Evolutionary conservation across 2,888 invertebrate genomes (phyloP), one percentile per base, ranked within the genome.

Genomic region (Dasysyrphus albostriatus): DNA sequence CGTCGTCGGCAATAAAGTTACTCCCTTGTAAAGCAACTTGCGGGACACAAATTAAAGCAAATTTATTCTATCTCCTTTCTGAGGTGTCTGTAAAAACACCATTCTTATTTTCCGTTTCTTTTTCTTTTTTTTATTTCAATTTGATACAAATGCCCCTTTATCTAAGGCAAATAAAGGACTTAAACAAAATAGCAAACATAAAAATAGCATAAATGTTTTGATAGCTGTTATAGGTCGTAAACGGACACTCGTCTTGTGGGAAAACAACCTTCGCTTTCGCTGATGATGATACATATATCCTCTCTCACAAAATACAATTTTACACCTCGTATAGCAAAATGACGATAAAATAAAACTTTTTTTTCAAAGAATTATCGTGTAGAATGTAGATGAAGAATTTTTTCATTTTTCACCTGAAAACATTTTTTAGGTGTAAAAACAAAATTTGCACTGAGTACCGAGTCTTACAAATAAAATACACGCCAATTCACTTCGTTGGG

Each of bases 141-240:
- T 69, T 69, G 29, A 54, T 24, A 69, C 29, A 69, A 54, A 54
- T 54, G 54, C 69, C 39, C 24, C 37, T 39, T 54, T 39, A 54
- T 51, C 37, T 54, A n/a, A 67, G 34, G n/a, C 29, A 69, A 54
- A 69, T 69, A 69, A 69, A 69, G n/a, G 39, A 54, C 69, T n/a
- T 69, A 3, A 10, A 37, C 42, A 59, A 61, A 78, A 73, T 51
- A 47, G 67, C 29, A 44, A 39, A 16, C 44, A 73, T 67, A 77
- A 83, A 73, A 82, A n/a, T 39, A 42, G 19, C 61, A 37, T 73
- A 82, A 77, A 77, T 42, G 72, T 73, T 67, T 83, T 61, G 51
- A 73, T 72, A 44, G 24, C 78, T 56, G 24, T 61, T 56, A 54
- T 24, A n/a, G 44, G 44, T 67, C 73, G 51, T 73, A 78, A 83